Evolutionary conservation across 2,113 vertebrate genomes (phyloP), one percentile per base, ranked within the genome.

Genomic region (Takifugu bimaculatus): DNA sequence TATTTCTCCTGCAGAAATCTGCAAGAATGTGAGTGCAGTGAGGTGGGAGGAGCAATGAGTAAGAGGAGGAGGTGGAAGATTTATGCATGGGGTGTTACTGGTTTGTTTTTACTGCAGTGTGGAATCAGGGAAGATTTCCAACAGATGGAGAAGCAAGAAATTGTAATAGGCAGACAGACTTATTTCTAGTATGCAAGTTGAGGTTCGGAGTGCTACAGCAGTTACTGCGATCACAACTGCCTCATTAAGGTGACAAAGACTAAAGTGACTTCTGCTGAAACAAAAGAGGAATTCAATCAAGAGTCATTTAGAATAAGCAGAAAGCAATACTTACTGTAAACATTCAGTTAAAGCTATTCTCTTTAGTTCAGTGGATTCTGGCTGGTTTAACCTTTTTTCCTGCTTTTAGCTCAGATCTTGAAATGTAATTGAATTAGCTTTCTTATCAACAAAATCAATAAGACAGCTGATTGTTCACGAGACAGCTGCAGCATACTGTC

Each of bases 81-180:
- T 1, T 15, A 1, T 53, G 58, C 29, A 43, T 43, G 65, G 60
- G 69, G 60, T 32, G 70, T 58, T 70, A 62, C 66, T 39, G 28
- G 54, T 57, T 72, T 66, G 61, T 56, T 80, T 80, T 80, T 85
- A 77, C 84, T 89, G 85, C 84, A 85, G 87, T 85, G 57, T 42
- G 67, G 57, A 72, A n/a, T 52, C 65, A 69, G 72, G 20, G 54
- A 58, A 66, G 66, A 29, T 43, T 66, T 52, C 35, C 56, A 55
- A 43, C 42, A 54, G 57, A 26, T 29, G 61, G 39, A 57, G 26
- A 44, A 60, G 42, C 32, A 56, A 25, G 57, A 59, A 50, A 35
- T 47, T 49, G 6, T 63, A 69, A 49, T 49, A 50, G 28, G 9
- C 35, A 39, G 20, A 20, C 14, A 56, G 14, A 53, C 49, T 67